phyloP scores from a whole-genome alignment of 2,797 vertebrate species.

The Myotis daubentonii region DNA sequence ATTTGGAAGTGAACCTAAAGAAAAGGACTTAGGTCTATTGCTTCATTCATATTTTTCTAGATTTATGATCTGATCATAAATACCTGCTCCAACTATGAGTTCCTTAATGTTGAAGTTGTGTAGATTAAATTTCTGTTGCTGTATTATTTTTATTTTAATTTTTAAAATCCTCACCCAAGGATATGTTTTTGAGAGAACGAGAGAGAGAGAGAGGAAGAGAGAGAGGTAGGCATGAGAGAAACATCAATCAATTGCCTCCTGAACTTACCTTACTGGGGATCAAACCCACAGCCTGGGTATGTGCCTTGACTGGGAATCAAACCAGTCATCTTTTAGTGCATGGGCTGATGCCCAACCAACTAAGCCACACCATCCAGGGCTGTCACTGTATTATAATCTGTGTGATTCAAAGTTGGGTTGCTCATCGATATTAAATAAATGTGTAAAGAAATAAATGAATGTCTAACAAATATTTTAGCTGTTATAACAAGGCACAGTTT shows the following conservation, averaged over 20 bases:
- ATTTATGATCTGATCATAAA: slow-evolving; percentile 24
- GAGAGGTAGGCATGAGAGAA: neutral
- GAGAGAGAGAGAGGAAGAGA: neutral
- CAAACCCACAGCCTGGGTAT: neutral
- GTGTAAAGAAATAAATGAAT: slow-evolving; percentile 36
- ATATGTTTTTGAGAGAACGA: neutral
- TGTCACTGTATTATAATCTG: neutral
- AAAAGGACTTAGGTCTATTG: neutral
- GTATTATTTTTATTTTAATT: neutral
- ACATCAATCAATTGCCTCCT: neutral
- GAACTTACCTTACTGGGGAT: neutral
- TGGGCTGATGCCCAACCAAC: neutral
- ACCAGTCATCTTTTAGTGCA: neutral
- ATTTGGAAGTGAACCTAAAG: neutral
- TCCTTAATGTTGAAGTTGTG: neutral
- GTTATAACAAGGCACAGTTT: neutral
- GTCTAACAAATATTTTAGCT: neutral
- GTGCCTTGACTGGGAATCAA: neutral
- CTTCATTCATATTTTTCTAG: slow-evolving; percentile 29
- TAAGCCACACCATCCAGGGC: neutral
- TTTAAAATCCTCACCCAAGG: neutral
- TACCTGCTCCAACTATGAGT: neutral
- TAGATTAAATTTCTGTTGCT: neutral
- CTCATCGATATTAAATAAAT: slow-evolving; percentile 22
- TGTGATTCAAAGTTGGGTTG: slow-evolving; percentile 13